A percentile compares a stretch with the other conserved stretches of the same genome.
phyloP scores from a whole-genome alignment of 30 jellyfish, hydroid and myxozoan genomes.

The Turritopsis dohrnii region DNA sequence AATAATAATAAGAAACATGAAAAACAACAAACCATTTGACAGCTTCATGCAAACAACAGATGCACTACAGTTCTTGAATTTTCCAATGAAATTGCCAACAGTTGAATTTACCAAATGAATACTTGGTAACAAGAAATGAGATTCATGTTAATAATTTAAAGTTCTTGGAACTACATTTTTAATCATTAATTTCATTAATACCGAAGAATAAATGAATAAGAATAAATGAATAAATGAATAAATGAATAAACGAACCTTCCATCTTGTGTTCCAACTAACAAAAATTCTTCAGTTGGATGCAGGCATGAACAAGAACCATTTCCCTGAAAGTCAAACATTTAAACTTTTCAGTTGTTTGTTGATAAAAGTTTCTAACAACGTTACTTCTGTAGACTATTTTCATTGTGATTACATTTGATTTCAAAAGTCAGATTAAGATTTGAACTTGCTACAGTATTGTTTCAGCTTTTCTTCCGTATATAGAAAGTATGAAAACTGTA shows the following conservation, averaged over 20 bases:
- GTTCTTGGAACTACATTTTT: too few relatives aligned
- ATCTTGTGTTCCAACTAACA: conserved; percentile 16
- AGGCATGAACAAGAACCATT: conserved; percentile 15
- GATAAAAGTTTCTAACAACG: too few relatives aligned
- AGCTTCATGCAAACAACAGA: conserved; percentile 7
- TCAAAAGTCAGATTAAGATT: too few relatives aligned
- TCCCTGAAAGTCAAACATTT: background rate
- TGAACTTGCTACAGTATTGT: too few relatives aligned
- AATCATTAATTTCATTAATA: too few relatives aligned
- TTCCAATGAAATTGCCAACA: conserved; percentile 18
- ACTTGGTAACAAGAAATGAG: background rate
- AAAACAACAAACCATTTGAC: conserved; percentile 1
- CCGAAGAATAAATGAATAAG: background rate
- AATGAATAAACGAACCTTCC: conserved; percentile 18
- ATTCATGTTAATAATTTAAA: background rate
- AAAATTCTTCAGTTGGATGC: conserved; percentile 7
- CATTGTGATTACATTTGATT: too few relatives aligned
- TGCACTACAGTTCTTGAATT: conserved; percentile 4
- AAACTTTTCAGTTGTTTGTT: too few relatives aligned
- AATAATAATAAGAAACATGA: too few relatives aligned
- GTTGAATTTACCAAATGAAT: conserved; percentile 18
- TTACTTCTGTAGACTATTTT: too few relatives aligned
- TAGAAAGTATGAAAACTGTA: too few relatives aligned
- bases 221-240: background rate
- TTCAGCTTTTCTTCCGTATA: too few relatives aligned